Conservation (phyloP, 2,113 vertebrate genomes). For the Myotis yumanensis region DNA sequence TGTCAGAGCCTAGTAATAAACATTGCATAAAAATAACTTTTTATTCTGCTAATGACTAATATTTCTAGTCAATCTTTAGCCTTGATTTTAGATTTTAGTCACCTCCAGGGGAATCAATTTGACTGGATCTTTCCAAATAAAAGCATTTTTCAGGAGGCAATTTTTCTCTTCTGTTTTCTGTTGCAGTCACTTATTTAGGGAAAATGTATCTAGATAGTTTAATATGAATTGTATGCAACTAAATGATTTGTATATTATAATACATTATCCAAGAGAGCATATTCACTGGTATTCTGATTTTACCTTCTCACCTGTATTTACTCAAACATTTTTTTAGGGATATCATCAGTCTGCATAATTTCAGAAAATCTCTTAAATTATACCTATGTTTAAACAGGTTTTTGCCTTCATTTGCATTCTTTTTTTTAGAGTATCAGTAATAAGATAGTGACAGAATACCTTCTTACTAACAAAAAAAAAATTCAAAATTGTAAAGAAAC, state of each 20-base stretch:
- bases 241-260: background rate
- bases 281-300: background rate
- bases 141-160: background rate
- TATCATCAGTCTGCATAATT: background rate
- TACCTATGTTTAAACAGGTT: background rate
- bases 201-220: background rate
- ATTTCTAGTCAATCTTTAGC: background rate
- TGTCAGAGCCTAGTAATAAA: background rate
- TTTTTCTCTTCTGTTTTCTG: slow-evolving; percentile 31
- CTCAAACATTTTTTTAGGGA: background rate
- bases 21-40: background rate
- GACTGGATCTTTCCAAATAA: slow-evolving; percentile 24
- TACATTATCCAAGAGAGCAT: background rate
- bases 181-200: background rate
- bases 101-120: slow-evolving; percentile 13
- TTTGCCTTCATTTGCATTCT: background rate
- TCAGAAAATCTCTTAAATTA: background rate
- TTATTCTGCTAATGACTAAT: background rate
- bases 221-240: slow-evolving; percentile 20
- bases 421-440: background rate
- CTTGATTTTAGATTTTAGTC: slow-evolving; percentile 28
- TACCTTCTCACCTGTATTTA: background rate
- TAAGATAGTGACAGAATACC: background rate
- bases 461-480: background rate
- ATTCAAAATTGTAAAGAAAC: background rate